Conservation (phyloP, 2,113 vertebrate genomes). For the Nannospalax galili region DNA sequence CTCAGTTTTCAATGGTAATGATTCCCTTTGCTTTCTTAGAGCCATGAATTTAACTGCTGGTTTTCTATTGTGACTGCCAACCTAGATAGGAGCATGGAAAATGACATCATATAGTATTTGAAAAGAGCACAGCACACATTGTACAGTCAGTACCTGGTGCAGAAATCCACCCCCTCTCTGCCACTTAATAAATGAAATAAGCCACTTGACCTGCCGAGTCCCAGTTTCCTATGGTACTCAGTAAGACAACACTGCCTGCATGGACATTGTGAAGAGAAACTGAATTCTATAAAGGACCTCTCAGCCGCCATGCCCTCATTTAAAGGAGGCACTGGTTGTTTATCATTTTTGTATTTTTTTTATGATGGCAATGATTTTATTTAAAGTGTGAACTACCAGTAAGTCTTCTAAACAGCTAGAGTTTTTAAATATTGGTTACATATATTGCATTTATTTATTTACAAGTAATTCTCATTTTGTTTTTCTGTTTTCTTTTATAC, state of each 20-base stretch:
- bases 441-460: background rate
- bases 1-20: slow-evolving; percentile 62
- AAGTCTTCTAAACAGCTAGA: background rate
- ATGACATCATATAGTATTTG: background rate
- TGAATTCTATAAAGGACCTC: slow-evolving; percentile 3
- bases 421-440: background rate
- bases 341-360: background rate
- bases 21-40: slow-evolving; percentile 75
- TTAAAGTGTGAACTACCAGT: background rate
- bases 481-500: background rate
- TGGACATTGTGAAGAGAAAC: background rate
- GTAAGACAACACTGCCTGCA: background rate
- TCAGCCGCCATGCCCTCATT: background rate
- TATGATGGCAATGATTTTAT: background rate
- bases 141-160: background rate
- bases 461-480: background rate
- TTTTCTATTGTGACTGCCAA: slow-evolving; percentile 76
- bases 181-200: background rate
- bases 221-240: background rate
- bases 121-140: background rate
- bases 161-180: background rate
- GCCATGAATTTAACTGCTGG: slow-evolving; percentile 32
- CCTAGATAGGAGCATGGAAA: slow-evolving; percentile 50
- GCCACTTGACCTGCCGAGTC: background rate
- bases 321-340: background rate